Evolutionary conservation across 2,113 vertebrate genomes (phyloP).

Genomic region (Tachysurus vachellii): DNA sequence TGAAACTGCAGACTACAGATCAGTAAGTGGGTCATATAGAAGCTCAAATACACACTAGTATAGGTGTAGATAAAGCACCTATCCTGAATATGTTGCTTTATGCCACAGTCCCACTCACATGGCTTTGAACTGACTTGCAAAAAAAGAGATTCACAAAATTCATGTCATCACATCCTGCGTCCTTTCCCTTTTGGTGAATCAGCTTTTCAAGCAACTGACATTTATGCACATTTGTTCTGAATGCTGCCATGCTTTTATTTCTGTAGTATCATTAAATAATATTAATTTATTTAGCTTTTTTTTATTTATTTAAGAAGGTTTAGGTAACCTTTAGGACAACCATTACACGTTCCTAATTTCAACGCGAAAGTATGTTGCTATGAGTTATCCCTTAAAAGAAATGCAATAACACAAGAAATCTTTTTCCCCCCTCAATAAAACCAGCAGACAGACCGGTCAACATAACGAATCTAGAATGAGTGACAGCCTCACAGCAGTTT

Average conservation of each 20-base stretch:
- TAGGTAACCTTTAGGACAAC: background rate
- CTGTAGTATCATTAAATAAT: too few relatives aligned
- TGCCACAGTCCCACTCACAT: background rate
- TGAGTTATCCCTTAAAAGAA: too few relatives aligned
- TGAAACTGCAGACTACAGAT: conserved; percentile 1
- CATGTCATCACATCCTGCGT: background rate
- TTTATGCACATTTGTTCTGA: background rate
- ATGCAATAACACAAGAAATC: too few relatives aligned
- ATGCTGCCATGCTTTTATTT: too few relatives aligned
- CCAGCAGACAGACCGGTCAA: background rate
- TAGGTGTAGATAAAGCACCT: background rate
- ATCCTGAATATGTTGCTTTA: background rate
- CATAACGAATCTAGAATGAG: background rate
- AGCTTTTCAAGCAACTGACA: background rate
- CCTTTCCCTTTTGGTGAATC: background rate
- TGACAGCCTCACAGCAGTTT: background rate
- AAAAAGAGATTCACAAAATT: background rate
- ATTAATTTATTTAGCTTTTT: too few relatives aligned
- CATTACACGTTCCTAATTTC: too few relatives aligned
- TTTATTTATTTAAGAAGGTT: too few relatives aligned
- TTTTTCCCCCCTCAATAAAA: background rate
- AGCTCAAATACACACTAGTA: background rate
- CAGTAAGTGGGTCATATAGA: background rate
- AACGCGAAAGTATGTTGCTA: too few relatives aligned
- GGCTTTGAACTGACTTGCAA: background rate